Percentiles rank a stretch among this genome's conserved stretches.
phyloP scores from a whole-genome alignment of 2,797 vertebrate genomes.

The Scolopax rusticola region DNA sequence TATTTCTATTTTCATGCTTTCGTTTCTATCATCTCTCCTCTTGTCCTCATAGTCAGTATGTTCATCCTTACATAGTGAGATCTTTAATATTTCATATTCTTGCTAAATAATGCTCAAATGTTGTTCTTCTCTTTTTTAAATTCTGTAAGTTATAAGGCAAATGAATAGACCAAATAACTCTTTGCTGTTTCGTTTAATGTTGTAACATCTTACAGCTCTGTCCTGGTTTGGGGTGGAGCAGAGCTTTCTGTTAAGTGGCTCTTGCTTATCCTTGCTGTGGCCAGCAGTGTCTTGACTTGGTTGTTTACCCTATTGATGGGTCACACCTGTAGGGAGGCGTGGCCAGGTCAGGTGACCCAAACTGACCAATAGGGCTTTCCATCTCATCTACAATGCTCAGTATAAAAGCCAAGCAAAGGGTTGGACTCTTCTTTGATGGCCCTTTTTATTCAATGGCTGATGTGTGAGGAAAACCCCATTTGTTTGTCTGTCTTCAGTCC shows the following conservation, averaged over 20 bases:
- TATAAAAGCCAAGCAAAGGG: background rate
- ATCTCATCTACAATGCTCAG: background rate
- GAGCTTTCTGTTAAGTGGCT: background rate
- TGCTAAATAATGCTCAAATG: background rate
- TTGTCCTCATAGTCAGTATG: background rate
- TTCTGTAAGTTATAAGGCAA: background rate
- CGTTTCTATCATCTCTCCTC: background rate
- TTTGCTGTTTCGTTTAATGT: background rate
- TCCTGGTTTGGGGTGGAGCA: background rate
- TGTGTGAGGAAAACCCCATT: no score
- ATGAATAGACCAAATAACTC: background rate
- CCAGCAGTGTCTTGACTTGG: background rate
- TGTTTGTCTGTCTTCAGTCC: background rate
- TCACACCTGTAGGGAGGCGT: background rate
- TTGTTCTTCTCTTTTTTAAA: background rate
- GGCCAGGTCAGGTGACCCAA: background rate
- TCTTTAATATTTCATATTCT: background rate
- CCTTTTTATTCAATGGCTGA: background rate
- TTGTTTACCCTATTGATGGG: background rate
- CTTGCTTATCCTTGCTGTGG: background rate
- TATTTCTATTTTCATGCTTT: background rate
- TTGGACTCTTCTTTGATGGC: background rate
- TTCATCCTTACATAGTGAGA: background rate
- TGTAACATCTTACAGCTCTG: background rate
- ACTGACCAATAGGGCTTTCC: background rate